phyloP scores from a whole-genome alignment of 2,888 invertebrate genomes.

The Exocentrus adspersus region DNA sequence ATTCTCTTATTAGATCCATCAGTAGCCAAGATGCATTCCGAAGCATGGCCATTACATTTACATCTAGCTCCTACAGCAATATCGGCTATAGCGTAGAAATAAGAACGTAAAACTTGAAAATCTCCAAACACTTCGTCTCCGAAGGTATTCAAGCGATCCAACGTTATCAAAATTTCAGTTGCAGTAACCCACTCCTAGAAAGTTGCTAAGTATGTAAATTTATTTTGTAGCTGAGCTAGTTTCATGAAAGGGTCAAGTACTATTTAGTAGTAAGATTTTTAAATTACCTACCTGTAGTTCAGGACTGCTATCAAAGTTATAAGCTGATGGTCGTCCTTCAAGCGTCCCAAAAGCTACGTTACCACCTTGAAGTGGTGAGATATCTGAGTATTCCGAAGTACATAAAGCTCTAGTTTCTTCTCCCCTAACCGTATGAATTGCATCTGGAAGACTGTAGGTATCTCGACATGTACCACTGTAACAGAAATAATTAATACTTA shows the following conservation, averaged over 20 bases:
- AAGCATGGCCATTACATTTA: conserved; percentile 98
- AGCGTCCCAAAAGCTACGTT: conserved; percentile 95
- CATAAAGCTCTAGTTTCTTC: conserved; percentile 95
- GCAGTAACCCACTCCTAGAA: conserved; percentile 98
- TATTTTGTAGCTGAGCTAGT: no score
- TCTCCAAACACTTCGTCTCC: conserved; percentile 98
- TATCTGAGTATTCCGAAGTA: conserved; percentile 96
- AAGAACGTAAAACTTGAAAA: conserved; percentile 89
- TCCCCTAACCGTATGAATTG: conserved; percentile 72
- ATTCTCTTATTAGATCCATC: conserved; percentile 69
- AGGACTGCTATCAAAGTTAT: conserved; percentile 88
- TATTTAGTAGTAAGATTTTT: no score
- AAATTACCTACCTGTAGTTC: conserved; percentile 79
- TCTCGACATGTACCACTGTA: conserved; percentile 89
- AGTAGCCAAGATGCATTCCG: conserved; percentile 80
- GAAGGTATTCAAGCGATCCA: conserved; percentile 95
- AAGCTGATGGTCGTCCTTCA: conserved; percentile 93
- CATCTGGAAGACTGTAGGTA: conserved; percentile 86
- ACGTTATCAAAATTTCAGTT: conserved; percentile 87
- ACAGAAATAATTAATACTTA: conserved; percentile 6
- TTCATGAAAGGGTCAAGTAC: no score
- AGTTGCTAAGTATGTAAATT: no score
- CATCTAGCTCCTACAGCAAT: conserved; percentile 89
- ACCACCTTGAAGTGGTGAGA: conserved; percentile 93
- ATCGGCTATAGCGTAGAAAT: conserved; percentile 95